A percentile compares a stretch with the other conserved stretches of the same genome.
These are phyloP conservation scores for Burhinus bistriatus DNA, from an alignment of 2,113 vertebrate genomes.

Conservation along the genomic window DNA sequence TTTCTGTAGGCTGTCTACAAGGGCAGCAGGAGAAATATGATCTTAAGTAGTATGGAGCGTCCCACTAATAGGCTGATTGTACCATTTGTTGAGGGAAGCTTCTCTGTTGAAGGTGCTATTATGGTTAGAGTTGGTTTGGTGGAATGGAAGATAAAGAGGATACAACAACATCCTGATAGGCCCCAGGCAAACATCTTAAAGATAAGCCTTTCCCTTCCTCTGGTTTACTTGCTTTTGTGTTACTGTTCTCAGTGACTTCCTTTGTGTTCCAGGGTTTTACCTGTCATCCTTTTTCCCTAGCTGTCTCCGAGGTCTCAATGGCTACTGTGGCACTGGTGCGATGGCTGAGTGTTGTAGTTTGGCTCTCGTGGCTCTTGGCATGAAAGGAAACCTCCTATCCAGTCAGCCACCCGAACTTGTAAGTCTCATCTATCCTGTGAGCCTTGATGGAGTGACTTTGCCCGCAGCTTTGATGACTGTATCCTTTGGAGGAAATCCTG, in stretches of 20 bases:
- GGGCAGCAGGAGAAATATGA: neutral
- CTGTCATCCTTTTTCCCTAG: neutral
- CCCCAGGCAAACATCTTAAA: neutral
- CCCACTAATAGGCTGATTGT: neutral
- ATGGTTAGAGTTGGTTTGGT: neutral
- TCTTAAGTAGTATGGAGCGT: neutral
- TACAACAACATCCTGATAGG: neutral
- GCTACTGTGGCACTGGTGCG: fast-evolving
- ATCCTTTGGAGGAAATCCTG: neutral
- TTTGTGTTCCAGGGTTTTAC: neutral
- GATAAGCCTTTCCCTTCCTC: neutral
- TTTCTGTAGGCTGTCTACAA: neutral
- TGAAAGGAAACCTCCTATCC: neutral
- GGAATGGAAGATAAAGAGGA: neutral
- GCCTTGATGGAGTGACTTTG: neutral
- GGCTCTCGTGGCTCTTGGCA: neutral
- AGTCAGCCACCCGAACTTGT: too few species aligned
- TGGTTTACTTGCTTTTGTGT: neutral
- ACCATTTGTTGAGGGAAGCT: neutral
- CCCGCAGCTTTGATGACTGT: neutral
- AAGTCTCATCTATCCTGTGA: neutral
- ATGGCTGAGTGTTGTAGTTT: neutral
- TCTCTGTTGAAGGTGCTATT: neutral
- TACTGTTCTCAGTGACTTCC: neutral
- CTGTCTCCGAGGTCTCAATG: neutral